Base-by-base conservation (phyloP, 2,888 invertebrate species). In the Melipona beecheii region DNA sequence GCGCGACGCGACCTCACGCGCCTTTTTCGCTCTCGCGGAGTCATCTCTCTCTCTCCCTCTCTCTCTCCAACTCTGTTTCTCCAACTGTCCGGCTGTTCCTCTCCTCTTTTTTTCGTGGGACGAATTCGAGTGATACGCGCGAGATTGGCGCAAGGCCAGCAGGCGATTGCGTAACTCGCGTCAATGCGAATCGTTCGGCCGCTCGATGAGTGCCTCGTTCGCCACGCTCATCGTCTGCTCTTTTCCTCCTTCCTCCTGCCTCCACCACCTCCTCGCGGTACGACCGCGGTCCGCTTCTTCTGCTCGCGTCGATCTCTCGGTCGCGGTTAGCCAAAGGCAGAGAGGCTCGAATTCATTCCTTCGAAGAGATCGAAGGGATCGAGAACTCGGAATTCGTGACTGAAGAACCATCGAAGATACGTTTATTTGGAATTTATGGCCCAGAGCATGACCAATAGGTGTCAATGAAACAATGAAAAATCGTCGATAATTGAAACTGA, bases 131-230 rank as follows among this genome's bases (percentile, higher is more conserved):
- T 84, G 89, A 91, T 91, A 90, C 86, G 88, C 86, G 88, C 87
- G 90, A 91, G 91, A 93, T 92, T 93, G 92, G 92, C 92, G 91
- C 93, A 93, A 93, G 93, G 93, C 93, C 93, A 92, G 89, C 84
- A 86, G 81, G 75, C 87, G 86, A 91, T 93, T 93, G 91, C 93
- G 88, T 92, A 93, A 93, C 92, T 83, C 89, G 88, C 86, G 87
- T 90, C 85, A 81, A 72, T 85, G 87, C 87, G 85, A 90, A 90
- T 90, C 86, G 88, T 83, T 86, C 82, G 75, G 58, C 76, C 74
- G 85, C 88, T 81, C 88, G 85, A 84, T 81, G 85, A 87, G 65
- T 81, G 75, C 79, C 43, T 31, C 66, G 81, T 50, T 81, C 64
- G 71, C 80, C 76, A 56, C 75, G 65, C 66, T 77, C 27, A 6